Evolutionary conservation across 1,140 invertebrate species (phyloP).

Genomic region (Drosophila ercepeae): DNA sequence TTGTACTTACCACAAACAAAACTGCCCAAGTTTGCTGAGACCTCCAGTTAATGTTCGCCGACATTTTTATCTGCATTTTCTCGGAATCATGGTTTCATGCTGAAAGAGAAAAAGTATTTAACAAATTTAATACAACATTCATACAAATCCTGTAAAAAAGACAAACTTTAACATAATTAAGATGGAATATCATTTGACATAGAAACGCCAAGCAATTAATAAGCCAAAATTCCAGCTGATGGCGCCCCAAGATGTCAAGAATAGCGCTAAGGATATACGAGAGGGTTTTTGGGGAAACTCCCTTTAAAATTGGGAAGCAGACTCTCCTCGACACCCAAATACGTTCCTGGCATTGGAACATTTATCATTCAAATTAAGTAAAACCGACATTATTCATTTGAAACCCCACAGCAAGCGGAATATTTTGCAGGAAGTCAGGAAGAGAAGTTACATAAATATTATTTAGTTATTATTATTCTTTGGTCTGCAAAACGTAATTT

Average conservation of each 20-base stretch:
- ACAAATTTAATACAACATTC: not conserved
- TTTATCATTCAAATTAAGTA: slow-evolving; percentile 74
- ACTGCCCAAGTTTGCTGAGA: slow-evolving; percentile 58
- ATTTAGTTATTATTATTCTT: not conserved
- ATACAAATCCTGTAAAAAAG: not conserved
- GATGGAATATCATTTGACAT: slow-evolving; percentile 29
- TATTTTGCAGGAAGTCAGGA: slow-evolving; percentile 9
- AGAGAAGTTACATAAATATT: slow-evolving; percentile 21
- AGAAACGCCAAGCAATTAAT: slow-evolving; percentile 39
- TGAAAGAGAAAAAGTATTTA: slow-evolving; percentile 28
- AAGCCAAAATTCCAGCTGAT: slow-evolving; percentile 28
- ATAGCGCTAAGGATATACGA: slow-evolving; percentile 1
- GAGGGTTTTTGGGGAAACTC: not conserved
- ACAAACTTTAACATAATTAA: slow-evolving; percentile 42
- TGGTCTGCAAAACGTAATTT: not conserved
- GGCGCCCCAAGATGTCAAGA: slow-evolving; percentile 9
- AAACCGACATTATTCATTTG: slow-evolving; percentile 69
- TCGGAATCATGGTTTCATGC: slow-evolving; percentile 75
- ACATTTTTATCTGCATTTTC: slow-evolving; percentile 80
- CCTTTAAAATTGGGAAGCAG: not conserved
- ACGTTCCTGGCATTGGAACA: slow-evolving; percentile 53
- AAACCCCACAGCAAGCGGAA: slow-evolving; percentile 18
- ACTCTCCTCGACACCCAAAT: slow-evolving; percentile 22
- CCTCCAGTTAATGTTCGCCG: slow-evolving; percentile 58
- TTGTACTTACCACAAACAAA: slow-evolving; percentile 77